Conservation (phyloP, 2,113 vertebrate species). For the Sturnus vulgaris region DNA sequence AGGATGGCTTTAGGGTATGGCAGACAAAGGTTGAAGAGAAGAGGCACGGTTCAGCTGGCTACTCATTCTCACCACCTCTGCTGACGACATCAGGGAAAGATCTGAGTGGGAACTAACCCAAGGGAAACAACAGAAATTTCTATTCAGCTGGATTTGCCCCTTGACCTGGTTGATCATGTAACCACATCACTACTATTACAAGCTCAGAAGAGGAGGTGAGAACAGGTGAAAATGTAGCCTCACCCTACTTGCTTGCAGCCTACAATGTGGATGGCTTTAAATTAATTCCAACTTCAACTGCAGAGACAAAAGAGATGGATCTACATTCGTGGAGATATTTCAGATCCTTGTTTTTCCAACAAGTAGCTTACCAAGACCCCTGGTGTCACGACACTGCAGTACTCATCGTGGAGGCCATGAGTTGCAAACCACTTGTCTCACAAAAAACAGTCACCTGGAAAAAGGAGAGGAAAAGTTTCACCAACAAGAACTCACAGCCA, state of each 20-base stretch:
- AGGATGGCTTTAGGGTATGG: background rate
- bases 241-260: background rate
- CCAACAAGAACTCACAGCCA: background rate
- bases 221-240: slow-evolving; percentile 22
- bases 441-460: slow-evolving; percentile 64
- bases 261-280: background rate
- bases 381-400: slow-evolving; percentile 77
- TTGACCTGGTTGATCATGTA: background rate
- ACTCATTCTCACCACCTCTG: background rate
- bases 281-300: background rate
- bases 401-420: slow-evolving; percentile 69
- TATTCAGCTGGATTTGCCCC: background rate
- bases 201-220: background rate
- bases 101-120: background rate
- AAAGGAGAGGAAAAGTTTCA: background rate
- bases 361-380: slow-evolving; percentile 75
- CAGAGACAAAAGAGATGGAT: background rate
- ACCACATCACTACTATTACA: background rate
- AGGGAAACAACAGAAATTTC: background rate
- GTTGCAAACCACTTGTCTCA: slow-evolving; percentile 51
- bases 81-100: background rate
- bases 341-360: background rate
- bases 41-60: background rate
- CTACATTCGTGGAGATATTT: background rate
- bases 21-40: background rate